Percentiles rank a stretch among this genome's conserved stretches.
Evolutionary conservation across 2,888 invertebrate genomes (phyloP).

Genomic region (Lasius fuliginosus): DNA sequence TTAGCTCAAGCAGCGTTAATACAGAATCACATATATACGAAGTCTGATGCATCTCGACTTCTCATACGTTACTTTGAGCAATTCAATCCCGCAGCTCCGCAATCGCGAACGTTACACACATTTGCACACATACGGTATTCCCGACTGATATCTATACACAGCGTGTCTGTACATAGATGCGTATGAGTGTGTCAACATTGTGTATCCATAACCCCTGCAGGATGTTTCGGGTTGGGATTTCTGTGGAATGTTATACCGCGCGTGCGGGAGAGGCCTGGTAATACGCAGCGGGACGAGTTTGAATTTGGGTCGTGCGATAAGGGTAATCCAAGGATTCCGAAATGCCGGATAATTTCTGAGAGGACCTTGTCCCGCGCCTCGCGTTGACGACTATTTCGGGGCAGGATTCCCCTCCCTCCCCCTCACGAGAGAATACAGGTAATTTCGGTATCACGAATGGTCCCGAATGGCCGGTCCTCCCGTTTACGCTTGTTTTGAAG

Average conservation of each 20-base stretch:
- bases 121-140: conserved; percentile 6
- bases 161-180: conserved; percentile 33
- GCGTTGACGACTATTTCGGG: conserved; percentile 53
- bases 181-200: conserved; percentile 33
- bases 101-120: conserved; percentile 37
- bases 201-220: conserved; percentile 69
- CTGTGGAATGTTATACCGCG: conserved; percentile 66
- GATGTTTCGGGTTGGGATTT: conserved; percentile 74
- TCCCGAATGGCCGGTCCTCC: conserved; percentile 60
- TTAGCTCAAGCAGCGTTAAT: conserved; percentile 3
- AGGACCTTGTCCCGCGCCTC: conserved; percentile 65
- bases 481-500: conserved; percentile 58
- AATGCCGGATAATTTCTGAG: conserved; percentile 75
- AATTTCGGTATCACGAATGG: conserved; percentile 61
- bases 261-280: conserved; percentile 65
- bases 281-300: conserved; percentile 62
- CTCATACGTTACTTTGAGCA: conserved; percentile 38
- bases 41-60: conserved; percentile 13
- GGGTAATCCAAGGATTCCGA: conserved; percentile 80
- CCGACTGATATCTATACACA: conserved; percentile 32
- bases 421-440: conserved; percentile 48
- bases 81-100: conserved; percentile 14
- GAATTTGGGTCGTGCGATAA: conserved; percentile 78
- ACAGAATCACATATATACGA: background rate
- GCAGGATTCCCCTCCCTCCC: background rate